Evolutionary conservation across 2,888 invertebrate species (phyloP).

Genomic region (Habroteleia sp.): DNA sequence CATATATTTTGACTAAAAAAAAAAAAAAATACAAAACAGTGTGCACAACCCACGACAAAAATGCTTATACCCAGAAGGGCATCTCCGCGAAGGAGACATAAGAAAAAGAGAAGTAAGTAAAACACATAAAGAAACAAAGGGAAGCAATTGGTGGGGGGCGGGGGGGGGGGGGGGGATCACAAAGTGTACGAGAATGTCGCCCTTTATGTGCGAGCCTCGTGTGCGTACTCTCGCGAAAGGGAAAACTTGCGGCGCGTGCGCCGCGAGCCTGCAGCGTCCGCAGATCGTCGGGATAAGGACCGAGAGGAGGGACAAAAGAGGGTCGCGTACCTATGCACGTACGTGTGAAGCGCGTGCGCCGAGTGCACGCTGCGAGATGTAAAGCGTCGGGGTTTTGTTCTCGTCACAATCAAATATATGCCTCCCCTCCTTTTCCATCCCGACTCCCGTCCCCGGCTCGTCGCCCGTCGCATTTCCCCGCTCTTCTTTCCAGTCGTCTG

Average conservation of each 20-base stretch:
- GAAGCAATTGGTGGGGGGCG: constrained; percentile 57
- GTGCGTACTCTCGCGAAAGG: constrained; percentile 62
- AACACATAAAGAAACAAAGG: constrained; percentile 51
- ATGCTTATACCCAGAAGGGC: too few relatives aligned
- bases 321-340: constrained; percentile 49
- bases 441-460: constrained; percentile 4
- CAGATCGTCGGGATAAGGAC: constrained; percentile 36
- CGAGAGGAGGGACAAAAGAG: neutral
- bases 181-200: constrained; percentile 50
- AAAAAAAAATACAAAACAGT: too few relatives aligned
- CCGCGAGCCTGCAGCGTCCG: constrained; percentile 41
- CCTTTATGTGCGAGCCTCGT: constrained; percentile 57
- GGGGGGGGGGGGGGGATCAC: constrained; percentile 22
- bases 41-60: too few relatives aligned
- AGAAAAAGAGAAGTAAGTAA: constrained; percentile 38
- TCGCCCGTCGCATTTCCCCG: constrained; percentile 24
- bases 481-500: constrained; percentile 43
- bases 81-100: constrained; percentile 1
- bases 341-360: constrained; percentile 61
- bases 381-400: constrained; percentile 60
- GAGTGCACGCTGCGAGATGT: constrained; percentile 49
- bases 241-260: constrained; percentile 67
- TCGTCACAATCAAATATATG: constrained; percentile 61
- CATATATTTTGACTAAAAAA: too few relatives aligned
- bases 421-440: constrained; percentile 55